These are phyloP conservation scores for Bombus haemorrhoidalis DNA, from an alignment of 1,140 invertebrate genomes.

Conservation along the genomic window DNA sequence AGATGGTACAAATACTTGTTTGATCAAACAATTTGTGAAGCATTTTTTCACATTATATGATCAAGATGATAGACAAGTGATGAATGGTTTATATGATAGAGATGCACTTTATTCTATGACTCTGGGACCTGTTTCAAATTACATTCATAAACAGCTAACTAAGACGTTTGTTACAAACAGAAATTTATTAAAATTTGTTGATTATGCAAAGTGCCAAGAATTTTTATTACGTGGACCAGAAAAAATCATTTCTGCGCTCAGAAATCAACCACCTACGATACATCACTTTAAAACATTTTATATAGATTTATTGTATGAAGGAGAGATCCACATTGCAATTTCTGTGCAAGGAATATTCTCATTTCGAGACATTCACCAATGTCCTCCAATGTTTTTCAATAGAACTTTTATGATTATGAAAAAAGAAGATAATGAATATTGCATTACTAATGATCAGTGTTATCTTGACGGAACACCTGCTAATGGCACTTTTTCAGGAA, in stretches of 20 bases:
- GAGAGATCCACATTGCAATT: slow-evolving; percentile 67
- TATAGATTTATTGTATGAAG: slow-evolving; percentile 74
- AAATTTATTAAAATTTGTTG: slow-evolving; percentile 79
- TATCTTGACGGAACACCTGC: slow-evolving; percentile 73
- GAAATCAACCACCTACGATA: slow-evolving; percentile 73
- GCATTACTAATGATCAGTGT: slow-evolving; percentile 80
- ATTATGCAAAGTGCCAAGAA: slow-evolving; percentile 80
- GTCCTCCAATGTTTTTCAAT: slow-evolving; percentile 73
- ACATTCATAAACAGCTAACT: slow-evolving; percentile 73
- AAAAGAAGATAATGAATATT: slow-evolving; percentile 78
- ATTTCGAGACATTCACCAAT: slow-evolving; percentile 68
- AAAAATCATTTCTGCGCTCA: slow-evolving; percentile 75
- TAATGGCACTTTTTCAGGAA: slow-evolving; percentile 51
- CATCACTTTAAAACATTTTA: slow-evolving; percentile 76
- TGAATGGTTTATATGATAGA: slow-evolving; percentile 79
- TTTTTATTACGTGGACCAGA: slow-evolving; percentile 77
- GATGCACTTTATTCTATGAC: slow-evolving; percentile 80
- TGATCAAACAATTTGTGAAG: slow-evolving; percentile 79
- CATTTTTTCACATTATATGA: slow-evolving; percentile 81
- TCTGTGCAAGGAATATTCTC: slow-evolving; percentile 76
- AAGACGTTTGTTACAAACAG: slow-evolving; percentile 75
- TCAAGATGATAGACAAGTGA: slow-evolving; percentile 75
- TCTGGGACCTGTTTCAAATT: slow-evolving; percentile 71
- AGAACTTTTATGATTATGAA: slow-evolving; percentile 77
- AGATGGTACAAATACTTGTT: slow-evolving; percentile 65